Base-by-base conservation (phyloP, 1,140 invertebrate species). In the Hypsibius dujardini region DNA sequence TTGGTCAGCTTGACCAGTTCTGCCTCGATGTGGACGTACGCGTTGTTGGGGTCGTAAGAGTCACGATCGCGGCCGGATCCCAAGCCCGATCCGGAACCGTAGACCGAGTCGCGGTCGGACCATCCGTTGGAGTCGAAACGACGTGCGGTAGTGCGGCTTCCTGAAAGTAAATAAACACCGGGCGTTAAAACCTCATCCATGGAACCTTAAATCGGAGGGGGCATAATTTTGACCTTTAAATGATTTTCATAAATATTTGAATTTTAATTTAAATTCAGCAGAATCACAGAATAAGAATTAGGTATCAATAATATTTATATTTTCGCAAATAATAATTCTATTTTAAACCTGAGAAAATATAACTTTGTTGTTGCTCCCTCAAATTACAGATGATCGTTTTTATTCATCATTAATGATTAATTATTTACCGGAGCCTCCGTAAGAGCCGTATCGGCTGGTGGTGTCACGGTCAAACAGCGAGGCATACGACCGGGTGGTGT, bases 1-100 rank as follows among this genome's bases (percentile, higher is more conserved):
- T 67, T 67, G 62, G 62, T 67, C 62, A 67, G 62, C 62, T 67
- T 67, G 12, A 15, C 42, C 62, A 67, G 62, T 45, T 67, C 62
- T 12, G 62, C 42, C 3, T 15, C 42, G 42, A 67, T 67, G 62
- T 42, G 62, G 42, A 67, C 12, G 42, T 67, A 67, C 7, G 62
- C 62, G 12, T 67, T 42, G 45, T 67, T 67, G 62, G 12, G 62
- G 62, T 67, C 62, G 42, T 15, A 67, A 67, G 12, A 42, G 45
- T 67, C 62, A 45, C 62, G 62, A 67, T 12, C 62, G 0, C 3
- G 3, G 62, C 45, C 7, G 62, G 12, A 7, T 7, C 12, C 12
- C 12, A 15, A 42, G 7, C 62, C 62, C 12, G 62, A 12, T 12
- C 12, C 12, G 12, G 12, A 67, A 42, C 62, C 12, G 62, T 12